Conservation (phyloP, 1,140 invertebrate species). For the Scaptodrosophila lebanonensis region DNA sequence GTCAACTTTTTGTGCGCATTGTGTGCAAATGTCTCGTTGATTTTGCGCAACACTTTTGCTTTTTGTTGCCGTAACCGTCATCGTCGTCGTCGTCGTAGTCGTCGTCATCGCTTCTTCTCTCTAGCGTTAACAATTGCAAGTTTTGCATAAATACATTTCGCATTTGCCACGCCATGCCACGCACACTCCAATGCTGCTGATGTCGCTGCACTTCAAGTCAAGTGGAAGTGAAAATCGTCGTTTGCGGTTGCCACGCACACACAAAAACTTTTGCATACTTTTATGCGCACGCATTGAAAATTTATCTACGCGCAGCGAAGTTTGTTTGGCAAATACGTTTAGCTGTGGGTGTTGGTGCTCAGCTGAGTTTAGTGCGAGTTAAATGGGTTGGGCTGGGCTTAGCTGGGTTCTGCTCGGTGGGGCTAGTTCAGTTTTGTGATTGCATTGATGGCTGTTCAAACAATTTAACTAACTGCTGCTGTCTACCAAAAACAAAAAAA, state of each 20-base stretch:
- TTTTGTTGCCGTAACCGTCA: constrained; percentile 30
- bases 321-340: constrained; percentile 44
- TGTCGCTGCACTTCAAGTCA: constrained; percentile 30
- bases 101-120: neutral
- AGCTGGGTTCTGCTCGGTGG: no score
- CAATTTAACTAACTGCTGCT: constrained; percentile 3
- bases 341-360: constrained; percentile 19
- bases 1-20: constrained; percentile 13
- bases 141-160: constrained; percentile 74
- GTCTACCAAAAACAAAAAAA: no score
- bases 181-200: neutral
- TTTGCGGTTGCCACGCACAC: constrained; percentile 16
- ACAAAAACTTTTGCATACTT: constrained; percentile 50
- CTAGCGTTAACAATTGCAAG: constrained; percentile 66
- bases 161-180: constrained; percentile 35
- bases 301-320: constrained; percentile 30
- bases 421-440: neutral
- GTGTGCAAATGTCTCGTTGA: constrained; percentile 25
- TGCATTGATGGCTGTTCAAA: constrained; percentile 7
- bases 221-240: constrained; percentile 48
- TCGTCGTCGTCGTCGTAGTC: no score
- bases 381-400: no score
- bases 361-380: neutral
- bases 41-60: constrained; percentile 58
- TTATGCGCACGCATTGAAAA: constrained; percentile 46